phyloP scores from a whole-genome alignment of 1,140 invertebrate species.

The Conus ventricosus region DNA sequence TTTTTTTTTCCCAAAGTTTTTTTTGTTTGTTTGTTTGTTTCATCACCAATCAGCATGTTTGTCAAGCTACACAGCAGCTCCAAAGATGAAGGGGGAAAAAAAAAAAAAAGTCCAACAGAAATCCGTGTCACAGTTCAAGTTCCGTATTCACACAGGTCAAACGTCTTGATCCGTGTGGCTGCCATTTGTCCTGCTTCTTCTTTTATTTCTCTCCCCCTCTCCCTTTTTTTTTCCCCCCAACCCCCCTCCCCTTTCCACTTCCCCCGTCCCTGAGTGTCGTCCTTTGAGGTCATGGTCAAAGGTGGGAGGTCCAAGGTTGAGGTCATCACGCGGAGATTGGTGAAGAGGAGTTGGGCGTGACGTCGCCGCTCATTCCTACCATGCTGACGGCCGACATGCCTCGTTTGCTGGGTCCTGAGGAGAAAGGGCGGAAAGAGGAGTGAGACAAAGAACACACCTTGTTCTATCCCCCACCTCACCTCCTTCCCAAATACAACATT shows the following conservation, averaged over 20 bases:
- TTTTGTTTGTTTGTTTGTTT: no score
- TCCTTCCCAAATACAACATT: no score
- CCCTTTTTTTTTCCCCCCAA: not conserved
- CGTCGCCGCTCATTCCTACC: slow-evolving; percentile 39
- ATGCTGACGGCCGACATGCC: slow-evolving; percentile 34
- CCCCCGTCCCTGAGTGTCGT: slow-evolving; percentile 22
- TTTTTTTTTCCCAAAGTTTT: no score
- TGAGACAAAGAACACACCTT: not conserved
- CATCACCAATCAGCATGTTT: not conserved
- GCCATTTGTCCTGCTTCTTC: not conserved
- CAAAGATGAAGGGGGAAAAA: not conserved
- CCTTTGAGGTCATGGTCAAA: slow-evolving; percentile 28
- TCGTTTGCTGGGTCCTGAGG: slow-evolving; percentile 40
- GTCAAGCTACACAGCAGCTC: not conserved
- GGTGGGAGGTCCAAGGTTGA: slow-evolving; percentile 3
- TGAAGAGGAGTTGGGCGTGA: slow-evolving; percentile 48
- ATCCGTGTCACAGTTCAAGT: not conserved
- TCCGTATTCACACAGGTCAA: not conserved
- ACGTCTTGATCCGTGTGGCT: not conserved
- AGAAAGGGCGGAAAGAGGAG: not conserved
- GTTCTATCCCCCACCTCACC: no score
- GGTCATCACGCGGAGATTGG: slow-evolving; percentile 43
- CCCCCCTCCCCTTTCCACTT: not conserved
- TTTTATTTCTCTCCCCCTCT: not conserved
- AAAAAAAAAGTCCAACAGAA: no score